Evolutionary conservation across 2,888 invertebrate species (phyloP).

Genomic region (Hirtodrosophila alboralis): DNA sequence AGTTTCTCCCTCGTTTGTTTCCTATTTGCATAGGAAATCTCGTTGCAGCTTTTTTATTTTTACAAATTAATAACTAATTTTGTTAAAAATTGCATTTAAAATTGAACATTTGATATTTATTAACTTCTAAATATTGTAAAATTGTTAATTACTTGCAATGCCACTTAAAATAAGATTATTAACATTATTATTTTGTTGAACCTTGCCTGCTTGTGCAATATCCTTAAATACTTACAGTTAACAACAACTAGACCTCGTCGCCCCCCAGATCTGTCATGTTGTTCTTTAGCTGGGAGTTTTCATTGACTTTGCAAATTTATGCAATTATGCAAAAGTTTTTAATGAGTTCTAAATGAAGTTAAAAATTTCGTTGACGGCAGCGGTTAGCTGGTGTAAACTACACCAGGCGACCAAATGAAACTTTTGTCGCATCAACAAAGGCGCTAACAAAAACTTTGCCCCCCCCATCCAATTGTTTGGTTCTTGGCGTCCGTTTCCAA

Average conservation of each 20-base stretch:
- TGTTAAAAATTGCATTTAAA: too few species aligned
- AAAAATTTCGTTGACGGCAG: conserved; percentile 67
- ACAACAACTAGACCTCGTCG: not conserved
- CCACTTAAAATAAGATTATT: conserved; percentile 4
- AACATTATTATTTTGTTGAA: conserved; percentile 1
- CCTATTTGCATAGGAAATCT: too few species aligned
- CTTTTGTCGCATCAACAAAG: conserved; percentile 53
- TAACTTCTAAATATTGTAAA: too few species aligned
- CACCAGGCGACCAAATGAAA: conserved; percentile 58
- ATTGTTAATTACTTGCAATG: too few species aligned
- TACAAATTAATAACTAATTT: too few species aligned
- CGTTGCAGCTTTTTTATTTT: too few species aligned
- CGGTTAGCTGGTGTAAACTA: conserved; percentile 68
- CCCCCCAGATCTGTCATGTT: conserved; percentile 1
- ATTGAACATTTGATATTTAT: too few species aligned
- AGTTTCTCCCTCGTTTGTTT: too few species aligned
- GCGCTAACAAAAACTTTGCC: conserved; percentile 20
- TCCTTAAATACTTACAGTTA: conserved; percentile 2
- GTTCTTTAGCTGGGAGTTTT: conserved; percentile 52
- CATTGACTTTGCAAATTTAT: conserved; percentile 77
- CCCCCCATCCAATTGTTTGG: conserved; percentile 24
- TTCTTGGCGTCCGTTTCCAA: conserved; percentile 6
- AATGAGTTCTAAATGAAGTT: conserved; percentile 78
- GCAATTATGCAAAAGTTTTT: conserved; percentile 78
- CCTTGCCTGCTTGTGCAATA: not conserved